Evolutionary conservation across 2,113 vertebrate species (phyloP).

Genomic region (Mustelus asterias): DNA sequence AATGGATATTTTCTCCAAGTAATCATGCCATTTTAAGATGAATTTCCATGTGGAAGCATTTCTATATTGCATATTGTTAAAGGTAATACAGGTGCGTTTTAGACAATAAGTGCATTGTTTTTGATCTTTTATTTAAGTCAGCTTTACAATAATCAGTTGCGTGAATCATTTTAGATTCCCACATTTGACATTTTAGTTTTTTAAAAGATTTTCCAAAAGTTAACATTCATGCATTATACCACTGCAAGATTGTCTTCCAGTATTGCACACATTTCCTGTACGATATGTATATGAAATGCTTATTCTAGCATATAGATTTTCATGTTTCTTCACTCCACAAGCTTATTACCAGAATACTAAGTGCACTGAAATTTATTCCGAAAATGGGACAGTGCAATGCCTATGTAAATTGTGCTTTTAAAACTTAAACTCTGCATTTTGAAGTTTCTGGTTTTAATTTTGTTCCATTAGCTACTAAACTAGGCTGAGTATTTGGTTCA

Average conservation of each 20-base stretch:
- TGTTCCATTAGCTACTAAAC: neutral
- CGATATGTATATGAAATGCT: neutral
- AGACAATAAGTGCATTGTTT: neutral
- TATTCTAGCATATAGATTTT: neutral
- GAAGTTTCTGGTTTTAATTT: neutral
- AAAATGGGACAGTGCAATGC: neutral
- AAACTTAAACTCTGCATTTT: slow-evolving; percentile 17
- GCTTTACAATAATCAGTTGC: neutral
- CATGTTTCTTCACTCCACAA: neutral
- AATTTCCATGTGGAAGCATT: neutral
- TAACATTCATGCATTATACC: neutral
- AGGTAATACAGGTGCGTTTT: neutral
- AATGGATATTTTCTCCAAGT: slow-evolving; percentile 20
- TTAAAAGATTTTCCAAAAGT: neutral
- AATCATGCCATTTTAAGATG: neutral
- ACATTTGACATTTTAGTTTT: neutral
- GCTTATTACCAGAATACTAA: slow-evolving; percentile 17
- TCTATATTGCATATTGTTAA: neutral
- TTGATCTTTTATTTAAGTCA: neutral
- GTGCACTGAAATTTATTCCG: slow-evolving; percentile 5
- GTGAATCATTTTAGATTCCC: neutral
- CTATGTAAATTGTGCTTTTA: slow-evolving; percentile 22
- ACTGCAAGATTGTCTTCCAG: slow-evolving; percentile 17
- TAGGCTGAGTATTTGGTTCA: neutral
- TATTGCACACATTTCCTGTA: neutral